Evolutionary conservation across 1,140 invertebrate genomes (phyloP).

Genomic region (Chionoecetes opilio): DNA sequence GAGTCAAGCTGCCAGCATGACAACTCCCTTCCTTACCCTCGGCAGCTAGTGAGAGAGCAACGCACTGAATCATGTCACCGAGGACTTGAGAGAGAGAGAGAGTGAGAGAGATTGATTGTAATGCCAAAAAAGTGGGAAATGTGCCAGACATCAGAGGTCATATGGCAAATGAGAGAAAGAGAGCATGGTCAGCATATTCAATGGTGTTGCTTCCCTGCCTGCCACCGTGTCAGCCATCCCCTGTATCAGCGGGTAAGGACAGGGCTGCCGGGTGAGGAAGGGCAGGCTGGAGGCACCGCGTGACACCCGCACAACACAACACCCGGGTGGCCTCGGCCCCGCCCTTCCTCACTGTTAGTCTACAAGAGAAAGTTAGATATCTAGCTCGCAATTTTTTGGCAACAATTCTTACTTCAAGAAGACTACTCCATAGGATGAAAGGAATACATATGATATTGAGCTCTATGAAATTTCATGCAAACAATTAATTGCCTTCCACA

Average conservation of each 20-base stretch:
- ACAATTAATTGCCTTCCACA: background rate
- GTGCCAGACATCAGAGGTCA: too few relatives aligned
- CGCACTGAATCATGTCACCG: background rate
- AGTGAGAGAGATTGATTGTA: too few relatives aligned
- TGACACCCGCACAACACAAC: background rate
- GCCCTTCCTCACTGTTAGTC: constrained; percentile 10
- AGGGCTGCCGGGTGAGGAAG: background rate
- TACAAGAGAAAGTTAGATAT: background rate
- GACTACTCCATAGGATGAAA: too few relatives aligned
- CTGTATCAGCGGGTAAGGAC: background rate
- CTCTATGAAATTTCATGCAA: constrained; percentile 19
- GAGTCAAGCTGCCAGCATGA: background rate
- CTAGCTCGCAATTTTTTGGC: background rate
- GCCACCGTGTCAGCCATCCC: background rate
- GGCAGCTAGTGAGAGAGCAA: background rate
- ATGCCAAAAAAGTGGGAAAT: too few relatives aligned
- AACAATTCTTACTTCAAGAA: background rate
- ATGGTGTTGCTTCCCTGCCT: background rate
- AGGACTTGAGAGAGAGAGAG: background rate
- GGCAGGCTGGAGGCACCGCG: background rate
- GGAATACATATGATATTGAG: background rate
- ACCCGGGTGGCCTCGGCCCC: background rate
- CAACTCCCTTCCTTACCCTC: background rate
- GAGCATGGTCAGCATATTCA: too few relatives aligned
- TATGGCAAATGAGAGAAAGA: too few relatives aligned